A percentile compares a stretch with the other conserved stretches of the same genome.
These are phyloP conservation scores for Lordiphosa collinella DNA, from an alignment of 1,140 invertebrate species.

Conservation along the genomic window DNA sequence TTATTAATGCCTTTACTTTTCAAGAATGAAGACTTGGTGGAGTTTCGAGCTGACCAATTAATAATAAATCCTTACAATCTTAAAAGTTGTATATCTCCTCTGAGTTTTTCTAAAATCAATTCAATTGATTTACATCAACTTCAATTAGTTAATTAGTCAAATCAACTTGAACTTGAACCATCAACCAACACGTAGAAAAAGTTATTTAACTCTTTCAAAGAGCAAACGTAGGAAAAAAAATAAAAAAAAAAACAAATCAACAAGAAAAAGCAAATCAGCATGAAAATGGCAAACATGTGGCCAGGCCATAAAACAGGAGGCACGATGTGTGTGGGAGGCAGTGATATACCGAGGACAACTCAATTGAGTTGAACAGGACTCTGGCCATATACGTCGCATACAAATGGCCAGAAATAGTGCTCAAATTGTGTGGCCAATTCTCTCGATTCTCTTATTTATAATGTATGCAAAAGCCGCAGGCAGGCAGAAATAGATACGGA, in stretches of 20 bases:
- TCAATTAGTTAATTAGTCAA: neutral
- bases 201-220: no score
- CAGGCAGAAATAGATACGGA: constrained; percentile 13
- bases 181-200: no score
- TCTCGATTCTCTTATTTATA: constrained; percentile 51
- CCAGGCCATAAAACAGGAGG: constrained; percentile 15
- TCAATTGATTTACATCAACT: neutral
- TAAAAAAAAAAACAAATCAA: constrained; percentile 11
- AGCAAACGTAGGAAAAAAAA: neutral
- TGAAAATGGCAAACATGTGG: constrained; percentile 43
- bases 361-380: constrained; percentile 29
- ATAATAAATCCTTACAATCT: no score
- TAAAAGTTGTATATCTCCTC: no score
- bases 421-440: constrained; percentile 11
- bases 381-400: constrained; percentile 50
- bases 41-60: no score
- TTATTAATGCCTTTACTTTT: no score
- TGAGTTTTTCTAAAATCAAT: no score
- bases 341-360: constrained; percentile 24
- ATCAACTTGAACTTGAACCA: no score
- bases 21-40: no score
- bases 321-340: constrained; percentile 1
- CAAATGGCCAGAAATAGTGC: constrained; percentile 31
- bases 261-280: constrained; percentile 21
- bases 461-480: constrained; percentile 54